phyloP scores from a whole-genome alignment of 2,888 invertebrate genomes.

The Caenorhabditis zanzibari region DNA sequence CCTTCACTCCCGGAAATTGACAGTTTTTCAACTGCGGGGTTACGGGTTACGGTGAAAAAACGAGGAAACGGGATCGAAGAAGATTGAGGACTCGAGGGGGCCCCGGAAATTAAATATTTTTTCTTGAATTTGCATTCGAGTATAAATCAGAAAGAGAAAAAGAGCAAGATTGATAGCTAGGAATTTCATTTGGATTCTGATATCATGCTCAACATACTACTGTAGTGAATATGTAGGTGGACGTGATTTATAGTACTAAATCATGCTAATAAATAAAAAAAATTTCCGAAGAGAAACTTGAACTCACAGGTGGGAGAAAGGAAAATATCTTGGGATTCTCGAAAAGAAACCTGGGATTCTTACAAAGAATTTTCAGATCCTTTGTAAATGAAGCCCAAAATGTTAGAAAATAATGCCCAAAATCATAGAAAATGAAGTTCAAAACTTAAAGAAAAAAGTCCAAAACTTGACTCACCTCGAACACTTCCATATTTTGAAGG shows the following conservation, averaged over 20 bases:
- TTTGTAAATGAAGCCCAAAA: no score
- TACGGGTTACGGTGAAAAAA: conserved; percentile 15
- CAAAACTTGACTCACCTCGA: conserved; percentile 56
- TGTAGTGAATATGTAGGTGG: no score
- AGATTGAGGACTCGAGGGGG: neutral
- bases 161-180: neutral
- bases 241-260: no score
- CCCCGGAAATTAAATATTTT: conserved; percentile 51
- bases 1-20: conserved; percentile 9
- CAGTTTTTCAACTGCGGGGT: neutral
- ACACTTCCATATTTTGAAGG: conserved; percentile 72
- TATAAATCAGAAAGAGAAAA: neutral
- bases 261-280: neutral
- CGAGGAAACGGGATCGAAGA: neutral
- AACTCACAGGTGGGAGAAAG: no score
- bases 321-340: no score
- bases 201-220: no score
- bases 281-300: no score
- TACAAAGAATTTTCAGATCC: no score
- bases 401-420: no score
- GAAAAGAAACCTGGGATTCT: no score
- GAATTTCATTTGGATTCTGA: neutral
- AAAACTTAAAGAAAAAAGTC: no score
- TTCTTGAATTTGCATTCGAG: conserved; percentile 9
- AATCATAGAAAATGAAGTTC: no score